Evolutionary conservation across 2,797 vertebrate genomes (phyloP).

Genomic region (Eospalax fontanierii): DNA sequence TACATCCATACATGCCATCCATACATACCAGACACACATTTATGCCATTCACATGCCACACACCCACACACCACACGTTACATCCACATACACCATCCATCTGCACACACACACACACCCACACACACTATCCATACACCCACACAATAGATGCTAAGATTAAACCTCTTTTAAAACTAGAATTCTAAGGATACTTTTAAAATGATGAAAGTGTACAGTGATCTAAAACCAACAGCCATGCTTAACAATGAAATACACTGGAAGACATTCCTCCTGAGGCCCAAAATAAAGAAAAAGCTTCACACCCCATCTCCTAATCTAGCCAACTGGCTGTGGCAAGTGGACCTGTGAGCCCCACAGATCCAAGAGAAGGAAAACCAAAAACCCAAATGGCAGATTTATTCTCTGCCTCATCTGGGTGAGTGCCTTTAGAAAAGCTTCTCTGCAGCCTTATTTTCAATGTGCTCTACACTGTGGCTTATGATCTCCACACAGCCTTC

Average conservation of each 20-base stretch:
- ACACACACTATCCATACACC: too few species aligned
- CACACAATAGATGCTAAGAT: too few species aligned
- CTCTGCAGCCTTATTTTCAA: conserved; percentile 18
- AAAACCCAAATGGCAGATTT: not conserved
- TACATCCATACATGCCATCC: too few species aligned
- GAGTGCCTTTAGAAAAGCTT: not conserved
- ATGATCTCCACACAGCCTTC: not conserved
- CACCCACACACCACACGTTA: too few species aligned
- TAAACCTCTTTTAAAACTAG: not conserved
- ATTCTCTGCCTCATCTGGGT: not conserved
- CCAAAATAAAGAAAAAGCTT: not conserved
- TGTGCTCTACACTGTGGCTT: not conserved
- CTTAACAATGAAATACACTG: not conserved
- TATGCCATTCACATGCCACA: too few species aligned
- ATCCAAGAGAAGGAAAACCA: not conserved
- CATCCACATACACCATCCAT: too few species aligned
- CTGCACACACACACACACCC: too few species aligned
- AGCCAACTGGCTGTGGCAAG: not conserved
- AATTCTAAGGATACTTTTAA: conserved; percentile 29
- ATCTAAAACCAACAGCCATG: conserved; percentile 4
- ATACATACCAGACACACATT: too few species aligned
- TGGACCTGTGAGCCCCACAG: not conserved
- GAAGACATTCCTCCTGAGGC: not conserved
- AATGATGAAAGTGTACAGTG: not conserved
- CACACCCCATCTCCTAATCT: not conserved